A percentile compares a stretch with the other conserved stretches of the same genome.
These are phyloP conservation scores for Pteronotus mesoamericanus DNA, from an alignment of 2,797 vertebrate genomes.

Conservation along the genomic window DNA sequence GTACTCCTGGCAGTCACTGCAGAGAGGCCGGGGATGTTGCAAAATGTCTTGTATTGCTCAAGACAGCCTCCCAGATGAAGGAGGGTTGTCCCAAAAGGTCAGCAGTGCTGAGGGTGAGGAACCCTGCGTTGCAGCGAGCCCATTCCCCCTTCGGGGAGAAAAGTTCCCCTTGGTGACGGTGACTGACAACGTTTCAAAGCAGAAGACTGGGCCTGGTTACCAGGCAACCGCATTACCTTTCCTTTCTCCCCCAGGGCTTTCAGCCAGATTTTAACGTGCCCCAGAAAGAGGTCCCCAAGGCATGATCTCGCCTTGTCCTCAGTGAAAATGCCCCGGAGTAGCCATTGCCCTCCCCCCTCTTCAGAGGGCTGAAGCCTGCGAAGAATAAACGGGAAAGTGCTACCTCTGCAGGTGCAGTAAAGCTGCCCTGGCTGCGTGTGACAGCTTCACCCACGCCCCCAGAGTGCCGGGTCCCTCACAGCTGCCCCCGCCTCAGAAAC, in stretches of 20 bases:
- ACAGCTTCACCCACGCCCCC: neutral
- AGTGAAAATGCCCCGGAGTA: neutral
- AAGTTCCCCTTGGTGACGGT: neutral
- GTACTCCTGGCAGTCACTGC: neutral
- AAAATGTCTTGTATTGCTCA: neutral
- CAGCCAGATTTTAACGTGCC: neutral
- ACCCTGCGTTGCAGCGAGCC: neutral
- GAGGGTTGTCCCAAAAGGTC: neutral
- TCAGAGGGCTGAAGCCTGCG: neutral
- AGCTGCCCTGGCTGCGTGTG: rapidly evolving
- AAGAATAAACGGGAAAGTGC: neutral
- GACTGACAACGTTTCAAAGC: neutral
- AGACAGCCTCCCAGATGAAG: neutral
- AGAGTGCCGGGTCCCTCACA: neutral
- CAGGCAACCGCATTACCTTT: neutral
- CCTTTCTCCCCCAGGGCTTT: neutral
- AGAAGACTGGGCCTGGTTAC: neutral
- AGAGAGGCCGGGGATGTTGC: neutral
- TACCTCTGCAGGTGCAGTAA: neutral
- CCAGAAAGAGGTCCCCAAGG: neutral
- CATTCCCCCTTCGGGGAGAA: neutral
- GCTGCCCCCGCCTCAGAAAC: neutral
- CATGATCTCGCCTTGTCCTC: neutral
- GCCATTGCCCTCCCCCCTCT: neutral
- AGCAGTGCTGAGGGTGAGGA: neutral